These are phyloP conservation scores for Kuschelorhynchus macadamiae DNA, from an alignment of 2,888 invertebrate species.

Conservation along the genomic window DNA sequence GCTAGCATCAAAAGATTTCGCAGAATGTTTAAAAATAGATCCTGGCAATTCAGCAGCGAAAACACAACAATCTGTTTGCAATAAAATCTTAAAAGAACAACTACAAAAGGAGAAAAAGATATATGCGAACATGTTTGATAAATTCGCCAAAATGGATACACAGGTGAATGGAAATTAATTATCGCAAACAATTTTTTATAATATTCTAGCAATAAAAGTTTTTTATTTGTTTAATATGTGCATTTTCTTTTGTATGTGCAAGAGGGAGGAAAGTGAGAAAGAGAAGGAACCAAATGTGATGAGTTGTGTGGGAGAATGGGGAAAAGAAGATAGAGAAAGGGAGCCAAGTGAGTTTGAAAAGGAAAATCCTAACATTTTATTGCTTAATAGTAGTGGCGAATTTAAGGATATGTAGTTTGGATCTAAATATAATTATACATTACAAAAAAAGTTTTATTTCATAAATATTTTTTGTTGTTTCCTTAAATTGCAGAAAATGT, in stretches of 20 bases:
- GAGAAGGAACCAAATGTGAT: conserved; percentile 80
- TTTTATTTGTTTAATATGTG: conserved; percentile 16
- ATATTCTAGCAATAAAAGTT: conserved; percentile 8
- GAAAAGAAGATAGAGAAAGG: conserved; percentile 78
- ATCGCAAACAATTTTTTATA: conserved; percentile 16
- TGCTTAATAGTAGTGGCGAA: conserved; percentile 81
- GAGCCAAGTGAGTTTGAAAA: conserved; percentile 84
- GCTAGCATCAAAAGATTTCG: conserved; percentile 83
- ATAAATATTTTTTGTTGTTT: no score
- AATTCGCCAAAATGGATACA: conserved; percentile 86
- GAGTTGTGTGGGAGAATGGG: conserved; percentile 82
- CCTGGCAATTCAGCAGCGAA: conserved; percentile 91
- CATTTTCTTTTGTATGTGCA: conserved; percentile 49
- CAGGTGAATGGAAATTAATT: conserved; percentile 72
- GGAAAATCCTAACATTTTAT: conserved; percentile 83
- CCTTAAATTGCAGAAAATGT: no score
- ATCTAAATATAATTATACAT: no score
- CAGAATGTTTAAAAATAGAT: conserved; percentile 80
- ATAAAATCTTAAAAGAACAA: conserved; percentile 81
- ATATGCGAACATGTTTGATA: conserved; percentile 96
- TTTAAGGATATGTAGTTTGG: conserved; percentile 79
- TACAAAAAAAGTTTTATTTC: no score
- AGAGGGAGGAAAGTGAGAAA: conserved; percentile 81
- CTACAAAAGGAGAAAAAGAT: conserved; percentile 86
- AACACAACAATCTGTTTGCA: conserved; percentile 81